Percentiles rank a stretch among this genome's conserved stretches.
phyloP scores from a whole-genome alignment of 2,888 invertebrate species.

The Temnothorax unifasciatus region DNA sequence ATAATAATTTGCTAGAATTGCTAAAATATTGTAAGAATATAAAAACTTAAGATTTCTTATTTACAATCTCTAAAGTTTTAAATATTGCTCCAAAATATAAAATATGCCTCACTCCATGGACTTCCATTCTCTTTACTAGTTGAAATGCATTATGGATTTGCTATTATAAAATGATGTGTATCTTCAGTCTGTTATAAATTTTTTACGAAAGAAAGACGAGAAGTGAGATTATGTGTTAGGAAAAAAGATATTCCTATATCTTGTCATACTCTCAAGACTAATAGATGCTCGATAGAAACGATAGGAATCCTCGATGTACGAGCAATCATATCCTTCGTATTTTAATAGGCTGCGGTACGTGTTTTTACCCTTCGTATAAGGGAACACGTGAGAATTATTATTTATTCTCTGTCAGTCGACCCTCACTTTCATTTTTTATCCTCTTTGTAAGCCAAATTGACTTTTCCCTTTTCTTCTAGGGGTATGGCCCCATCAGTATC shows the following conservation, averaged over 20 bases:
- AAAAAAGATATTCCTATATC: background rate
- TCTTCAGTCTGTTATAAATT: background rate
- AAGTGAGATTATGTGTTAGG: background rate
- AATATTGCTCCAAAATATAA: background rate
- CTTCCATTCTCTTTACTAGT: background rate
- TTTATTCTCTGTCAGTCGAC: background rate
- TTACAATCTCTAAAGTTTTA: constrained; percentile 7
- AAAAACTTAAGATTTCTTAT: background rate
- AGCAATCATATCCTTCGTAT: background rate
- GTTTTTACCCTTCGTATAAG: background rate
- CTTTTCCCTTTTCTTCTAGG: constrained; percentile 66
- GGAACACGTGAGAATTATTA: constrained; percentile 2
- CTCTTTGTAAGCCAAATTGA: constrained; percentile 69
- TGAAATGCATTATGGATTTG: background rate
- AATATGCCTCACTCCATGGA: background rate
- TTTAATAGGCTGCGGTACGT: background rate
- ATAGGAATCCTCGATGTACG: background rate
- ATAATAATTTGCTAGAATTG: background rate
- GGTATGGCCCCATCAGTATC: constrained; percentile 53
- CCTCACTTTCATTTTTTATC: constrained; percentile 68
- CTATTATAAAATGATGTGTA: background rate
- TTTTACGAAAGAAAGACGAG: background rate
- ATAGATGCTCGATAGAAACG: constrained; percentile 14
- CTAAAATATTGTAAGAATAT: background rate
- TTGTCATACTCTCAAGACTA: background rate